Evolutionary conservation across 2,888 invertebrate species (phyloP).

Genomic region (Barypeithes pellucidus): DNA sequence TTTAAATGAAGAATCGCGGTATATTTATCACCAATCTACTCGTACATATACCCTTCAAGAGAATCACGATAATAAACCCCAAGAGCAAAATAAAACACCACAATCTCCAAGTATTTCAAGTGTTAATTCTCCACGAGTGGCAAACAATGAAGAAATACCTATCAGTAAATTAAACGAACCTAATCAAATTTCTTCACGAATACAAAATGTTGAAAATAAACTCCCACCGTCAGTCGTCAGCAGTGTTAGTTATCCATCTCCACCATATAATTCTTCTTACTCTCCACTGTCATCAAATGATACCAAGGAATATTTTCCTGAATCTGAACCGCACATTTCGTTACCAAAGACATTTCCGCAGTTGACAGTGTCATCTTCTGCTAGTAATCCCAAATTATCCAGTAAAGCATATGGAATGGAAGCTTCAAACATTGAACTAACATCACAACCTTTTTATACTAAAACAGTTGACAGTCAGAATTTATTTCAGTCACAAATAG

Average conservation of each 20-base stretch:
- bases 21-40: background rate
- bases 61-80: background rate
- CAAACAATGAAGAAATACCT: background rate
- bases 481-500: background rate
- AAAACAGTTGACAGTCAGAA: background rate
- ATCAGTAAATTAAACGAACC: background rate
- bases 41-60: background rate
- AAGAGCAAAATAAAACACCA: constrained; percentile 10
- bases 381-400: background rate
- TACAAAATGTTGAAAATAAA: constrained; percentile 9
- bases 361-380: background rate
- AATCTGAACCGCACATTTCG: background rate
- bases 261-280: background rate
- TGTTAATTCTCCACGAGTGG: constrained; percentile 8
- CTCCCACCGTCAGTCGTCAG: background rate
- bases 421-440: background rate
- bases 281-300: background rate
- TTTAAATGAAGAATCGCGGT: background rate
- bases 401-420: background rate
- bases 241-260: background rate
- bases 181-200: background rate
- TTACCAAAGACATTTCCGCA: background rate
- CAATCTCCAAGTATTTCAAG: constrained; percentile 36
- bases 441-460: background rate
- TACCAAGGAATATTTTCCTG: background rate